phyloP scores from a whole-genome alignment of 1,140 invertebrate genomes.

The Drosophila bipectinata region DNA sequence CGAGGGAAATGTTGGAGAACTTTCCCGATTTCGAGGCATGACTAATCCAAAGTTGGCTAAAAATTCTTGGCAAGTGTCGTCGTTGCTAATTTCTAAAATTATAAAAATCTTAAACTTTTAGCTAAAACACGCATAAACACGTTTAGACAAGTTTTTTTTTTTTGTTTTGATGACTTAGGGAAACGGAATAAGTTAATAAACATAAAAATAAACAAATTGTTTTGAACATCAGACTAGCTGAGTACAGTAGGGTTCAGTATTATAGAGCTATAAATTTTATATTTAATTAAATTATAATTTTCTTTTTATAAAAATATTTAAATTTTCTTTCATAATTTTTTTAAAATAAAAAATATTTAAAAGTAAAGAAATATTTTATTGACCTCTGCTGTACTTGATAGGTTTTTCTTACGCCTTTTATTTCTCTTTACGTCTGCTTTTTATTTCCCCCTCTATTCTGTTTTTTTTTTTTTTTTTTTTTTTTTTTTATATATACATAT shows the following conservation, averaged over 20 bases:
- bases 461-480: conserved; percentile 17
- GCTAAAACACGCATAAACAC: conserved; percentile 19
- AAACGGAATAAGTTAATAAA: conserved; percentile 30
- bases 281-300: no score
- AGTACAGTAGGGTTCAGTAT: not conserved
- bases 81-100: conserved; percentile 37
- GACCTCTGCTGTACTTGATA: not conserved
- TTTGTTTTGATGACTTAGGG: conserved; percentile 13
- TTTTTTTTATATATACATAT: conserved; percentile 37
- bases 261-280: not conserved
- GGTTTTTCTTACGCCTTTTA: conserved; percentile 21
- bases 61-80: conserved; percentile 55
- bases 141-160: not conserved
- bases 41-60: conserved; percentile 31
- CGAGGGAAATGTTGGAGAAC: conserved; percentile 31
- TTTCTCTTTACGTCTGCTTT: conserved; percentile 10
- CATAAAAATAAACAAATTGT: conserved; percentile 62
- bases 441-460: not conserved
- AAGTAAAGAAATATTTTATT: no score
- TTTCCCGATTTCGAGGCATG: conserved; percentile 32
- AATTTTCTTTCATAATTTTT: no score
- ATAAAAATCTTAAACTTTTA: conserved; percentile 20
- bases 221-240: not conserved
- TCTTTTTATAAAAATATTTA: no score
- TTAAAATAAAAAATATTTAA: no score